phyloP scores from a whole-genome alignment of 2,113 vertebrate species.

The Oreochromis spilurus region DNA sequence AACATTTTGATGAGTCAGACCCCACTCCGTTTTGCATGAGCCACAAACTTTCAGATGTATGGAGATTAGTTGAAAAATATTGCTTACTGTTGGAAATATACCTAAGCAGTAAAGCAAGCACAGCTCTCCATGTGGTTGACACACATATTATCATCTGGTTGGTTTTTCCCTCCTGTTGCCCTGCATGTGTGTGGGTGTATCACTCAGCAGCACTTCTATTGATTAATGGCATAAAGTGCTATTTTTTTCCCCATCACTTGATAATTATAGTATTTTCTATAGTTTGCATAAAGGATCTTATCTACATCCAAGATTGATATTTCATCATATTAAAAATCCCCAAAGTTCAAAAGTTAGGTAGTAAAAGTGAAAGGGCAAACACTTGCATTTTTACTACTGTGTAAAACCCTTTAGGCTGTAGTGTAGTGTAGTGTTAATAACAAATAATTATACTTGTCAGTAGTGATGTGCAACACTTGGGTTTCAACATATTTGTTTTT shows the following conservation, averaged over 20 bases:
- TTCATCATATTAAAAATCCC: not conserved
- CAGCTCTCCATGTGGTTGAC: not conserved
- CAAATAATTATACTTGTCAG: not conserved
- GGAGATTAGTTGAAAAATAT: not conserved
- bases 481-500: not conserved
- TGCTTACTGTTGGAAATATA: not conserved
- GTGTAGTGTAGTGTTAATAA: not conserved
- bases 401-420: not conserved
- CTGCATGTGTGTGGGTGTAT: not conserved
- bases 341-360: not conserved
- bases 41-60: not conserved
- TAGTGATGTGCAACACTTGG: not conserved
- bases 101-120: not conserved
- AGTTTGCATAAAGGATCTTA: not conserved
- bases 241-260: not conserved
- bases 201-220: not conserved
- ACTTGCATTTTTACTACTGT: not conserved
- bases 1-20: not conserved
- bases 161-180: not conserved
- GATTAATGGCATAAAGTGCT: not conserved
- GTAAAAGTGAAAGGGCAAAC: not conserved
- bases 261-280: not conserved
- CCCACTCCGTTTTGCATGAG: not conserved
- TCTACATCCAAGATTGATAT: not conserved
- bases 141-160: not conserved